Percentiles rank a stretch among this genome's conserved stretches.
phyloP scores from a whole-genome alignment of 2,888 invertebrate genomes.

The Fissipunctia ypsillon region DNA sequence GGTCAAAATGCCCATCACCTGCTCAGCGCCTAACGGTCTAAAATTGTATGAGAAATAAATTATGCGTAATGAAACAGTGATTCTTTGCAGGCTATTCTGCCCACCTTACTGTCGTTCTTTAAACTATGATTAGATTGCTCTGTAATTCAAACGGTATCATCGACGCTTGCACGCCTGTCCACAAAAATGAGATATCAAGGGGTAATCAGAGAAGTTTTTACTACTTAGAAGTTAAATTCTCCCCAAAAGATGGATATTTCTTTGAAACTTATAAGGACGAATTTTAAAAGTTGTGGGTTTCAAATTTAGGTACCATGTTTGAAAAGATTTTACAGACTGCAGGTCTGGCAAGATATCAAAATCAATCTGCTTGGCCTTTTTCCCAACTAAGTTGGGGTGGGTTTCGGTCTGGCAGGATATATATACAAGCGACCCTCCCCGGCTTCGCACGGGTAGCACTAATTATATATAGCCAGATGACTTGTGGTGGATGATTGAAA shows the following conservation, averaged over 20 bases:
- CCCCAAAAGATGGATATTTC: not conserved
- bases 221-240: not conserved
- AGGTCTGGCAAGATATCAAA: not conserved
- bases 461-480: too few species aligned
- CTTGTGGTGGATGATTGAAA: too few species aligned
- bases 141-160: not conserved
- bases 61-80: not conserved
- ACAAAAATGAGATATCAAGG: not conserved
- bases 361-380: not conserved
- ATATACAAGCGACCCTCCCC: too few species aligned
- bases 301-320: not conserved
- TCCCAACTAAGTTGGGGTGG: not conserved
- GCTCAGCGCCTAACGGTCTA: too few species aligned
- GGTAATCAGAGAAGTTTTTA: not conserved
- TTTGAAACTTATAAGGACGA: too few species aligned
- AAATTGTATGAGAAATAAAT: not conserved
- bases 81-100: not conserved
- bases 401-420: not conserved
- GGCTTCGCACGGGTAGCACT: too few species aligned
- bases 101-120: not conserved
- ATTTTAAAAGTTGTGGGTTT: not conserved
- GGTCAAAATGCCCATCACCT: too few species aligned
- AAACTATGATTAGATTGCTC: too few species aligned
- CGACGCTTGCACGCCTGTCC: too few species aligned
- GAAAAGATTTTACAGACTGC: not conserved